Evolutionary conservation across 2,113 vertebrate genomes (phyloP).

Genomic region (Thunnus thynnus): DNA sequence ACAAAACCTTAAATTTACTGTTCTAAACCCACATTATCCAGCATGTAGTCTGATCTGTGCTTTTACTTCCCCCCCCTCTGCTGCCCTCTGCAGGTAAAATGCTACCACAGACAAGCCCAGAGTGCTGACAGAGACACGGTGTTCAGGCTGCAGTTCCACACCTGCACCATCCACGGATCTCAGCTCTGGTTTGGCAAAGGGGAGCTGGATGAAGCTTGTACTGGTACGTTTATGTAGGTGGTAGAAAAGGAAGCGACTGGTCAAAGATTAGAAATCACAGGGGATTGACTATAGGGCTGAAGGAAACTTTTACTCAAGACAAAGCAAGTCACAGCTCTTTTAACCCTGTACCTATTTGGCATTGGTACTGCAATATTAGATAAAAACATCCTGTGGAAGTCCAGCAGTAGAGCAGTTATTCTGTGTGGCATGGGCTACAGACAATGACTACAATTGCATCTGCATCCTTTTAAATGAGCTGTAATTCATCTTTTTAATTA

Average conservation of each 20-base stretch:
- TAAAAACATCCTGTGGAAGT: neutral
- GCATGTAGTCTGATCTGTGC: neutral
- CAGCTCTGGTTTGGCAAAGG: slow-evolving; percentile 93
- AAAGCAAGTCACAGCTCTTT: neutral
- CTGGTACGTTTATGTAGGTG: slow-evolving; percentile 75
- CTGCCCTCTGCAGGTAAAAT: slow-evolving; percentile 89
- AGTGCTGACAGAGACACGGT: slow-evolving; percentile 88
- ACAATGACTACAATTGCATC: neutral
- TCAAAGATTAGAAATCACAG: neutral
- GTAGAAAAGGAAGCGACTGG: neutral
- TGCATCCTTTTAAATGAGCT: too few species aligned
- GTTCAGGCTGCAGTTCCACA: slow-evolving; percentile 94
- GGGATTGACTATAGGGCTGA: too few species aligned
- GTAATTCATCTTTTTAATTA: too few species aligned
- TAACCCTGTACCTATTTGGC: neutral
- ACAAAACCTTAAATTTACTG: slow-evolving; percentile 14
- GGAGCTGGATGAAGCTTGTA: slow-evolving; percentile 91
- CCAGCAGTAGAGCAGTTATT: neutral
- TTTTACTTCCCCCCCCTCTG: slow-evolving; percentile 21
- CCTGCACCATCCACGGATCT: slow-evolving; percentile 91
- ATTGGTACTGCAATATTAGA: neutral
- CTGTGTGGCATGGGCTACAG: too few species aligned
- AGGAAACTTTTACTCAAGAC: neutral
- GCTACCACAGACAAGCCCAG: slow-evolving; percentile 89
- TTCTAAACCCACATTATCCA: neutral